Conservation (phyloP, 2,113 vertebrate species). For the Saccopteryx leptura region DNA sequence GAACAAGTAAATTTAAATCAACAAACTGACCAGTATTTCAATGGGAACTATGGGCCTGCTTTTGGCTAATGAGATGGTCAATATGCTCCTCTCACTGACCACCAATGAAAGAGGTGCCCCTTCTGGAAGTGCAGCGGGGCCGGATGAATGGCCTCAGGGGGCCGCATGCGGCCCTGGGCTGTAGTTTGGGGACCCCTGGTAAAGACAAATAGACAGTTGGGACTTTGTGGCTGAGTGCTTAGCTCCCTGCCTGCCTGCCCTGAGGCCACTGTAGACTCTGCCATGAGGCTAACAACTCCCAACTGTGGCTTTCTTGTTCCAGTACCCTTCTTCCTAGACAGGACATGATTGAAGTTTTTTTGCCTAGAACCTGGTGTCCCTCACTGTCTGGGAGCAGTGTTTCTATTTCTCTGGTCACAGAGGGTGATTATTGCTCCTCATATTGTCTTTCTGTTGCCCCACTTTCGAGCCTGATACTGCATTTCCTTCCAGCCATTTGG, state of each 20-base stretch:
- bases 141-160: no score
- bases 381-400: neutral
- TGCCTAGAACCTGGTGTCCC: neutral
- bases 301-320: rapidly evolving
- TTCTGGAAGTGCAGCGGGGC: no score
- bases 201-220: neutral
- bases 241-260: neutral
- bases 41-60: no score
- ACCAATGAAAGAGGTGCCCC: no score
- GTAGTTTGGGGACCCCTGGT: no score
- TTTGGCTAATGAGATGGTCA: no score
- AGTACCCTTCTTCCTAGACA: neutral
- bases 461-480: neutral
- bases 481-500: neutral
- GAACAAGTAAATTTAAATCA: no score
- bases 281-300: neutral
- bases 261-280: neutral
- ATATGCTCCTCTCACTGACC: no score
- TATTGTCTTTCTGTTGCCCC: neutral
- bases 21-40: no score
- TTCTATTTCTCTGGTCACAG: neutral
- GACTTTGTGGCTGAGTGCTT: neutral
- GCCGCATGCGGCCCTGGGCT: no score
- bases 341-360: neutral
- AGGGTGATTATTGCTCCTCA: rapidly evolving